Evolutionary conservation across 2,113 vertebrate species (phyloP).

Genomic region (Pitta sordida): DNA sequence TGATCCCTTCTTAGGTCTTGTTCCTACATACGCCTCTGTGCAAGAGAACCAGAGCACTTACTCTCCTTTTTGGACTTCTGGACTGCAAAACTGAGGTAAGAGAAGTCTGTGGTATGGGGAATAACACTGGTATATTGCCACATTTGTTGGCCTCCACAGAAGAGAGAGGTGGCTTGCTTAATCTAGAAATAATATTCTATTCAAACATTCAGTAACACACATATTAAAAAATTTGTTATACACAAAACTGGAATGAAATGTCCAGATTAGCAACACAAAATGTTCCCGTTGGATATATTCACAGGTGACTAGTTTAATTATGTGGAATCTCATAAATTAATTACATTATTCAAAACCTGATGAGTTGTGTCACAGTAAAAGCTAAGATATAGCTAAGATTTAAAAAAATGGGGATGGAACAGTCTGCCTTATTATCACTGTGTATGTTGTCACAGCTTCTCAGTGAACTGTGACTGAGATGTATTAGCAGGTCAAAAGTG

Average conservation of each 20-base stretch:
- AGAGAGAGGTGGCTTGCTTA: background rate
- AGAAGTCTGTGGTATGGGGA: background rate
- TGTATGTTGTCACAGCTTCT: conserved; percentile 32
- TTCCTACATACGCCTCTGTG: background rate
- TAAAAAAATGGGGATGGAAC: background rate
- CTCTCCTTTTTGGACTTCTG: background rate
- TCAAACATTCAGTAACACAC: background rate
- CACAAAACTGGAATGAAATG: background rate
- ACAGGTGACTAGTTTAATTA: background rate
- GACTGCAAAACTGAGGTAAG: background rate
- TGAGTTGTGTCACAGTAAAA: conserved; percentile 13
- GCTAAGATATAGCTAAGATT: background rate
- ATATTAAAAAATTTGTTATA: background rate
- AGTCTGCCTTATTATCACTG: conserved; percentile 36
- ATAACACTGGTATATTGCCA: background rate
- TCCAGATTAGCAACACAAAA: background rate
- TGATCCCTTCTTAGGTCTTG: background rate
- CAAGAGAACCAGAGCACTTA: background rate
- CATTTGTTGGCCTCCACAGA: background rate
- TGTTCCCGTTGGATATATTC: background rate
- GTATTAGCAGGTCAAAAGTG: conserved; percentile 55
- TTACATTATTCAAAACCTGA: conserved; percentile 10
- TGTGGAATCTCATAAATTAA: conserved; percentile 10
- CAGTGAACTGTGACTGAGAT: conserved; percentile 41
- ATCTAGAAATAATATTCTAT: background rate